phyloP scores from a whole-genome alignment of 2,113 vertebrate genomes.

The Tetrao urogallus region DNA sequence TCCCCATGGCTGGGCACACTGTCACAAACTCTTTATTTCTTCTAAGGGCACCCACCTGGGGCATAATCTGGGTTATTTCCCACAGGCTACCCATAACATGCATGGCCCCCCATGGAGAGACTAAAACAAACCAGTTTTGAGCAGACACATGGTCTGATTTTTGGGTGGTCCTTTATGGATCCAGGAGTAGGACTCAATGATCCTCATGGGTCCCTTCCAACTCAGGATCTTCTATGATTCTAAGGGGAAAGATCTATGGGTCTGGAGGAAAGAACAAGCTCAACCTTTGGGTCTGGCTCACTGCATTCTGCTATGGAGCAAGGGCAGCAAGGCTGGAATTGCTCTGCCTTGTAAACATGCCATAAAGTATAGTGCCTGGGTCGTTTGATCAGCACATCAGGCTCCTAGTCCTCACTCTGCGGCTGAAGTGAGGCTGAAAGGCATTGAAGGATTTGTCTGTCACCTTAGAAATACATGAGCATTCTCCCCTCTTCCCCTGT shows the following conservation, averaged over 20 bases:
- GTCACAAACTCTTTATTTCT: background rate
- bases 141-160: too few relatives aligned
- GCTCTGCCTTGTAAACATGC: rapidly evolving
- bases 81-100: background rate
- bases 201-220: too few relatives aligned
- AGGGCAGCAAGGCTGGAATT: background rate
- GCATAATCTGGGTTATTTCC: background rate
- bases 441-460: background rate
- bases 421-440: background rate
- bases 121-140: background rate
- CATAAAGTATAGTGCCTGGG: background rate
- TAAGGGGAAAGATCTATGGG: background rate
- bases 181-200: too few relatives aligned
- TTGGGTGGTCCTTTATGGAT: too few relatives aligned
- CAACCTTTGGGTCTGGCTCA: background rate
- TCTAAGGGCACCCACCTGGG: background rate
- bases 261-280: background rate
- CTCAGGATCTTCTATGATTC: too few relatives aligned
- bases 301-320: rapidly evolving
- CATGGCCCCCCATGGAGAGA: rapidly evolving
- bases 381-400: rapidly evolving
- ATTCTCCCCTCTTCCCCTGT: background rate
- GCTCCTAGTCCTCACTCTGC: background rate
- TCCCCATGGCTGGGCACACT: background rate
- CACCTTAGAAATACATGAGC: background rate